Percentiles rank a stretch among this genome's conserved stretches.
These are phyloP conservation scores for Orchesellides sinensis DNA, from an alignment of 2,888 invertebrate species.

Conservation along the genomic window DNA sequence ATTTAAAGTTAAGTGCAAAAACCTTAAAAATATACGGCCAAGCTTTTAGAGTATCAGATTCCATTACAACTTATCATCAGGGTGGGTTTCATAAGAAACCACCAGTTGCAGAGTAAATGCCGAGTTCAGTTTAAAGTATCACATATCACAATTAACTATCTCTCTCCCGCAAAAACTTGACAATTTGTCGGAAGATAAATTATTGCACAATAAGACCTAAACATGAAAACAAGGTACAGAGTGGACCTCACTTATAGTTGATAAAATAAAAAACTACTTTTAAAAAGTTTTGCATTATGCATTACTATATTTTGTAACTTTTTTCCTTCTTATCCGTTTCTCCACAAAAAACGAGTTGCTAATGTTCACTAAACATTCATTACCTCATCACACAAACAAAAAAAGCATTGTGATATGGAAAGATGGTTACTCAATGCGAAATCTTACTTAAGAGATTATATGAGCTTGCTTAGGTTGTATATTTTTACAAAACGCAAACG, in stretches of 20 bases:
- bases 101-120: not conserved
- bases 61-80: too few relatives aligned
- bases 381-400: conserved; percentile 25
- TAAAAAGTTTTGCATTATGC: not conserved
- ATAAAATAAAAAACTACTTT: conserved; percentile 7
- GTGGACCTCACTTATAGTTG: conserved; percentile 46
- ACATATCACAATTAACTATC: conserved; percentile 17
- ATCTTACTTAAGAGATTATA: not conserved
- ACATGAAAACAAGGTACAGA: not conserved
- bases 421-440: not conserved
- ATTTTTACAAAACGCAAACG: not conserved
- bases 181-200: conserved; percentile 62
- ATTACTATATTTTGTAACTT: not conserved
- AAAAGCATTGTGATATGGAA: not conserved
- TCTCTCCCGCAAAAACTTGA: conserved; percentile 28
- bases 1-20: not conserved
- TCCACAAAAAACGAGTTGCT: conserved; percentile 28
- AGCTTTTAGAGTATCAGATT: not conserved
- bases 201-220: conserved; percentile 18
- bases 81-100: not conserved
- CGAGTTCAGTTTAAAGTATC: conserved; percentile 1
- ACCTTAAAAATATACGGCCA: not conserved
- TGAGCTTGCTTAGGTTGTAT: not conserved
- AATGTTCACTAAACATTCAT: conserved; percentile 23
- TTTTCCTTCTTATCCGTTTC: not conserved